Percentiles rank a stretch among this genome's conserved stretches.
Evolutionary conservation across 23 tunicate genomes (phyloP).

Genomic region (Ciona savignyi): DNA sequence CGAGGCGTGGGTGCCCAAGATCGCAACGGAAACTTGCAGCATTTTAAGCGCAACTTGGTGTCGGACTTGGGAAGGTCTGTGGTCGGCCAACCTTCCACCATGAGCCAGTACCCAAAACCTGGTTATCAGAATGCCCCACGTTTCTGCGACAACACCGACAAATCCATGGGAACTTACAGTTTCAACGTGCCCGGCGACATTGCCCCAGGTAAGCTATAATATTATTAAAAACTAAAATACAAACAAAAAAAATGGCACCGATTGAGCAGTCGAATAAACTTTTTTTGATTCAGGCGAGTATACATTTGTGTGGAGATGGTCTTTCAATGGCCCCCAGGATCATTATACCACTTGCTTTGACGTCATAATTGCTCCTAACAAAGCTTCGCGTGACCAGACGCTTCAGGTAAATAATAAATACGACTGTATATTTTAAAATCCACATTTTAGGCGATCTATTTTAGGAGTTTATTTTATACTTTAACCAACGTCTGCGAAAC

Average conservation of each 20-base stretch:
- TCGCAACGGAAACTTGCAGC: not conserved
- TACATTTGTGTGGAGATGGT: slow-evolving; percentile 92
- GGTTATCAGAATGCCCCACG: slow-evolving; percentile 78
- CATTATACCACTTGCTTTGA: slow-evolving; percentile 91
- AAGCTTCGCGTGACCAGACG: slow-evolving; percentile 21
- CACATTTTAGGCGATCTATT: too few species aligned
- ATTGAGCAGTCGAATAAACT: too few species aligned
- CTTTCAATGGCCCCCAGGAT: slow-evolving; percentile 62
- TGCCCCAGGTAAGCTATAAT: slow-evolving; percentile 18
- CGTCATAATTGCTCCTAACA: slow-evolving; percentile 46
- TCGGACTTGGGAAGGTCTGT: slow-evolving; percentile 61
- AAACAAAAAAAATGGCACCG: not conserved
- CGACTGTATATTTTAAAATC: too few species aligned
- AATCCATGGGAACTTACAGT: slow-evolving; percentile 67
- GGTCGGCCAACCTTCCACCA: slow-evolving; percentile 23
- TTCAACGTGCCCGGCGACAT: slow-evolving; percentile 61
- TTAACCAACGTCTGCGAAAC: too few species aligned
- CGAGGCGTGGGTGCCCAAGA: slow-evolving; percentile 12
- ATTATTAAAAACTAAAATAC: not conserved
- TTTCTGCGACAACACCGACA: slow-evolving; percentile 75
- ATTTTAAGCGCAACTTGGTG: slow-evolving; percentile 14
- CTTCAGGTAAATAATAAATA: slow-evolving; percentile 35
- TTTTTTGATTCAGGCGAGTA: slow-evolving; percentile 38
- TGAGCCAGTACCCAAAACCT: slow-evolving; percentile 53
- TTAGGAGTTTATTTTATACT: too few species aligned